These are phyloP conservation scores for Myotis pilosus DNA, from an alignment of 2,797 vertebrate species.

Conservation along the genomic window DNA sequence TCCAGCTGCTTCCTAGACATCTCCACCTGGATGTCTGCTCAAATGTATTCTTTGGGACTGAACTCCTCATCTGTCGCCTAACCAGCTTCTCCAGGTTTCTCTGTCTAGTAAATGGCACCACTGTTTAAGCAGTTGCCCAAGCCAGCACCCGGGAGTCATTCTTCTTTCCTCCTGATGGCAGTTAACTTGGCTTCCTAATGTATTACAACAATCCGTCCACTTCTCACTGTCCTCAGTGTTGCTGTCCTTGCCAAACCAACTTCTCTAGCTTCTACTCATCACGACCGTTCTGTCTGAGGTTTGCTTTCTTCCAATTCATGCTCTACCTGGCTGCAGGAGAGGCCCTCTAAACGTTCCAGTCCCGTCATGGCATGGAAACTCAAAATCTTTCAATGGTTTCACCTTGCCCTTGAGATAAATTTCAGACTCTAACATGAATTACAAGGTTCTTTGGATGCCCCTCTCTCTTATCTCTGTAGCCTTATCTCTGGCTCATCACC, in stretches of 20 bases:
- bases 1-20: not conserved
- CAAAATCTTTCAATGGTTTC: not conserved
- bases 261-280: not conserved
- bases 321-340: too few species aligned
- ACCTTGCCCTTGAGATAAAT: not conserved
- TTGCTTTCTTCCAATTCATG: not conserved
- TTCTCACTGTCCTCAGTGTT: not conserved
- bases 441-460: not conserved
- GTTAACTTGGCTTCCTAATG: not conserved
- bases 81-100: not conserved
- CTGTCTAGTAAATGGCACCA: not conserved
- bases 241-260: not conserved
- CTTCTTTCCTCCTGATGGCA: not conserved
- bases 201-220: not conserved
- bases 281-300: not conserved
- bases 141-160: not conserved
- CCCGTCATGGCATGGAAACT: not conserved
- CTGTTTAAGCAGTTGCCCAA: not conserved
- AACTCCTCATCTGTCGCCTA: not conserved
- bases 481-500: not conserved
- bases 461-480: not conserved
- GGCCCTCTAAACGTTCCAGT: not conserved
- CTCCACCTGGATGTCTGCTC: not conserved
- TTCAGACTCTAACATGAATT: not conserved
- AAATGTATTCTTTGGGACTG: not conserved